Percentiles rank a stretch among this genome's conserved stretches.
phyloP scores from a whole-genome alignment of 2,113 vertebrate genomes.

The Lichenostomus cassidix region DNA sequence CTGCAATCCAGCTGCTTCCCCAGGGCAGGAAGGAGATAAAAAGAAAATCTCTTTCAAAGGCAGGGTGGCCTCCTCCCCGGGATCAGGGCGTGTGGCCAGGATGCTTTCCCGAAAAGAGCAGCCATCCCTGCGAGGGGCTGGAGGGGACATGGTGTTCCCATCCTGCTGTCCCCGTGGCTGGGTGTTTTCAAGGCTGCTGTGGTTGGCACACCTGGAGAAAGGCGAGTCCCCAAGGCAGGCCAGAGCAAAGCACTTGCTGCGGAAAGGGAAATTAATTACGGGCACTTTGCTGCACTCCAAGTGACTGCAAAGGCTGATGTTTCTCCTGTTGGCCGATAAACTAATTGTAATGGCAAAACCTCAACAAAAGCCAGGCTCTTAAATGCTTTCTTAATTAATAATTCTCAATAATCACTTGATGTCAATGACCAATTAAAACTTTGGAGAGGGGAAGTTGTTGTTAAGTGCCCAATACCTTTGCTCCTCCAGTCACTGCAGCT shows the following conservation, averaged over 20 bases:
- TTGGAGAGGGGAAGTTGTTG: conserved; percentile 46
- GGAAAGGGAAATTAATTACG: conserved; percentile 66
- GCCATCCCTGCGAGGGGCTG: not conserved
- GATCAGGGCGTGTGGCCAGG: not conserved
- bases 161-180: not conserved
- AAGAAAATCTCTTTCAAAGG: not conserved
- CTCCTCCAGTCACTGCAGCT: not conserved
- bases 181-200: not conserved
- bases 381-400: conserved; percentile 65
- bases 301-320: conserved; percentile 25
- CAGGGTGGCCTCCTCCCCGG: not conserved
- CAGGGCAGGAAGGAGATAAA: not conserved
- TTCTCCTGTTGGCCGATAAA: conserved; percentile 44
- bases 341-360: conserved; percentile 53
- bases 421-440: conserved; percentile 57
- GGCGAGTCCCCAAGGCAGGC: conserved; percentile 35
- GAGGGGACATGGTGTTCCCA: conserved; percentile 33
- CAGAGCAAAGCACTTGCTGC: not conserved
- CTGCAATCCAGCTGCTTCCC: not conserved
- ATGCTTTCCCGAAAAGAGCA: not conserved
- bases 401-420: conserved; percentile 61
- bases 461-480: not conserved
- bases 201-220: conserved; percentile 56
- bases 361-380: conserved; percentile 45
- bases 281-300: conserved; percentile 30